A percentile compares a stretch with the other conserved stretches of the same genome.
Conservation (phyloP, 2,797 vertebrate species). For the Characodon lateralis region DNA sequence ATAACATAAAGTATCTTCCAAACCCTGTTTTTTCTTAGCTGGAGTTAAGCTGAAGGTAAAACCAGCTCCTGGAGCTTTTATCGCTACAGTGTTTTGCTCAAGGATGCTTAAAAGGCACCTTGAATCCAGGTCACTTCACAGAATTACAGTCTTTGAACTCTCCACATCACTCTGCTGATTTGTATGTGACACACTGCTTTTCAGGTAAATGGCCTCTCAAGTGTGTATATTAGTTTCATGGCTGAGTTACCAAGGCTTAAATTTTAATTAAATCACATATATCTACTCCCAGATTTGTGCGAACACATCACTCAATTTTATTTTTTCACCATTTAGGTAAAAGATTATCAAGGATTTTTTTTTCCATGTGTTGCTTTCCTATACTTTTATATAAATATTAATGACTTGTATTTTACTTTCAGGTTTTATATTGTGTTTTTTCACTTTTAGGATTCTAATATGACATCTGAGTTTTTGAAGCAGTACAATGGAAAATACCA, state of each 20-base stretch:
- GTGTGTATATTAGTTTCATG: constrained; percentile 54
- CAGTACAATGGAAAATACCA: constrained; percentile 48
- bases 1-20: too few species aligned
- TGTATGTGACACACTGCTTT: constrained; percentile 28
- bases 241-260: constrained; percentile 40
- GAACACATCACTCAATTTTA: constrained; percentile 19
- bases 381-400: not conserved
- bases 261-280: constrained; percentile 32
- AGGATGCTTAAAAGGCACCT: constrained; percentile 1
- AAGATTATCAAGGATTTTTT: constrained; percentile 18
- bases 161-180: constrained; percentile 27
- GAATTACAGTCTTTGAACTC: constrained; percentile 9
- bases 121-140: constrained; percentile 2
- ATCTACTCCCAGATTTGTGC: constrained; percentile 34
- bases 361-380: not conserved
- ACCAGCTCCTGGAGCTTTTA: not conserved
- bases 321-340: constrained; percentile 28
- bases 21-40: not conserved
- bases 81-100: not conserved
- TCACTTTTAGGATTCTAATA: constrained; percentile 44
- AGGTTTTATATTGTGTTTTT: not conserved
- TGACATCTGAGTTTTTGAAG: constrained; percentile 43
- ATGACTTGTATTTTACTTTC: not conserved
- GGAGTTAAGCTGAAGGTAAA: not conserved
- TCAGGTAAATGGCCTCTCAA: constrained; percentile 21